phyloP scores from a whole-genome alignment of 2,113 vertebrate species.

The Corapipo altera region DNA sequence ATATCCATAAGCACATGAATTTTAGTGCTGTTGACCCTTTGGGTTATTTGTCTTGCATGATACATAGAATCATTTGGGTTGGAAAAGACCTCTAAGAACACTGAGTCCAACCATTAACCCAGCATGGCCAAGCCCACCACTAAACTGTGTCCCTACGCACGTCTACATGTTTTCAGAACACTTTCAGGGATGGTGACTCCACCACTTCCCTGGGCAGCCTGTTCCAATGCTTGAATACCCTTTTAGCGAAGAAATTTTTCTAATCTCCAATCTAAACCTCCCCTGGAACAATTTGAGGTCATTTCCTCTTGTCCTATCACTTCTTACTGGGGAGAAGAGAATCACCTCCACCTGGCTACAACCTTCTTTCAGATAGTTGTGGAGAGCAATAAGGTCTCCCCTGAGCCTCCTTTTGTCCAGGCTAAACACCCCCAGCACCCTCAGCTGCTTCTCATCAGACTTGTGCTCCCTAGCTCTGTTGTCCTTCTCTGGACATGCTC shows the following conservation, averaged over 20 bases:
- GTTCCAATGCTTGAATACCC: background rate
- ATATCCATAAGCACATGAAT: background rate
- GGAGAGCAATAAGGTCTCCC: background rate
- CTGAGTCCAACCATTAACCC: background rate
- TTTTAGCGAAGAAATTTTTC: background rate
- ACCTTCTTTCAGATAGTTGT: background rate
- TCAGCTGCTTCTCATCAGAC: background rate
- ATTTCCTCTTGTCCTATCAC: background rate
- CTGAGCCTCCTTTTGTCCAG: background rate
- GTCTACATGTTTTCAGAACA: background rate
- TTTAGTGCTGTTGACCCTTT: background rate
- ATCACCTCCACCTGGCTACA: background rate
- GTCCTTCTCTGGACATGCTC: background rate
- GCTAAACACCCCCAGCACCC: background rate
- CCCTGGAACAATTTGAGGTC: background rate
- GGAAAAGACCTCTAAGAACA: background rate
- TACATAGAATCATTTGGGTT: background rate
- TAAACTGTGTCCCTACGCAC: background rate
- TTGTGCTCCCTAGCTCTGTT: rapidly evolving
- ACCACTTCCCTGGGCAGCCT: background rate
- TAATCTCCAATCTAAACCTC: background rate
- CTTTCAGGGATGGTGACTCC: background rate
- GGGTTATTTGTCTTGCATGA: background rate
- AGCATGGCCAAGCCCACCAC: background rate
- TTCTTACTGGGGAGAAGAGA: background rate